phyloP scores from a whole-genome alignment of 2,888 invertebrate genomes.

The Phasia obesa region DNA sequence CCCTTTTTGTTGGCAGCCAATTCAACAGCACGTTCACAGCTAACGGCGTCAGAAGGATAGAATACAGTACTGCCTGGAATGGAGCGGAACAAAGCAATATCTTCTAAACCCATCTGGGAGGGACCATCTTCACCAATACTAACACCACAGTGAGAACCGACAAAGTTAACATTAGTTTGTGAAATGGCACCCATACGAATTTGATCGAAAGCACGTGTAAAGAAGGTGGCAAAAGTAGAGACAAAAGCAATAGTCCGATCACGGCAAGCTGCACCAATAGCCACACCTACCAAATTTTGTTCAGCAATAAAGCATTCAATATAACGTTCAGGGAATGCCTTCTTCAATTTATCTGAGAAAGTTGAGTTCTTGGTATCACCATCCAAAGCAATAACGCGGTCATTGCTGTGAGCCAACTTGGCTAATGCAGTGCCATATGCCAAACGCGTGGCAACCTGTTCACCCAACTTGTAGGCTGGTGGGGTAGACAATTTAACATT shows the following conservation, averaged over 20 bases:
- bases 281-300: constrained; percentile 98
- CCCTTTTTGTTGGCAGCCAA: constrained; percentile 97
- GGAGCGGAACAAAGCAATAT: constrained; percentile 96
- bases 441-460: constrained; percentile 92
- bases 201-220: constrained; percentile 98
- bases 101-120: constrained; percentile 99
- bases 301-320: constrained; percentile 99
- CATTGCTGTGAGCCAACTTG: constrained; percentile 90
- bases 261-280: constrained; percentile 96
- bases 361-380: constrained; percentile 99
- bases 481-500: constrained; percentile 89
- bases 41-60: constrained; percentile 96
- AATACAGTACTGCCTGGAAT: constrained; percentile 92
- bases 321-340: constrained; percentile 87
- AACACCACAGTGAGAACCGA: constrained; percentile 98
- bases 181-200: constrained; percentile 99
- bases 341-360: constrained; percentile 95
- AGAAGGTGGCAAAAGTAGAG: constrained; percentile 99
- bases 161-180: constrained; percentile 98
- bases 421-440: constrained; percentile 97
- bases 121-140: constrained; percentile 99
- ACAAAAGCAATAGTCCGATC: constrained; percentile 96
- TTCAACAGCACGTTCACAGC: constrained; percentile 96
- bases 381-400: constrained; percentile 95
- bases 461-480: constrained; percentile 91